Evolutionary conservation across 2,888 invertebrate species (phyloP), one percentile per base, ranked within the genome.

Genomic region (Lingula anatina): DNA sequence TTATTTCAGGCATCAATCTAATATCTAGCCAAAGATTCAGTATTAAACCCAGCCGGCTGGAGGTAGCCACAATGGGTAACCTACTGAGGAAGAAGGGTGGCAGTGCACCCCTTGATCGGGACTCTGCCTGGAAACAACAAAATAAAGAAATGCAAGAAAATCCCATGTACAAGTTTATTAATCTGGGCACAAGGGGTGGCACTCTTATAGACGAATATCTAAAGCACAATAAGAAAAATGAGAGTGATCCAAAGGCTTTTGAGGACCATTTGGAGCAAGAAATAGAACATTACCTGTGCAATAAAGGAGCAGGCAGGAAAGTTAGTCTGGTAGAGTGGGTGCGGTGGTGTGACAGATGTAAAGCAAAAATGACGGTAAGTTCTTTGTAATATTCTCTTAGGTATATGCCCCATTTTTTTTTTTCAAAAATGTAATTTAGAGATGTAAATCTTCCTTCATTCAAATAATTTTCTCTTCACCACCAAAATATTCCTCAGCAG

Each of bases 271-370:
- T 71, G 3, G 48, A 56, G 23, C 55, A 56, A 23, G 71, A 75
- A 41, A 60, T 75, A 26, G 58, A 54, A 25, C 59, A 44, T 4
- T 69, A 62, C 49, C 56, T 75, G 40, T 74, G 72, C 51, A 61
- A 70, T 55, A 57, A 60, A 9, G 76, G 74, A n/a, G 60, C 65
- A 45, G 70, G 72, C 12, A 52, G 51, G 20, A 49, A 46, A 1
- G 55, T 75, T 21, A 60, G 59, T 2, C 61, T 63, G 46, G 31
- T 56, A 21, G 72, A 73, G n/a, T 70, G 64, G 47, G 48, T 68
- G n/a, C 60, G 0, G 85, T 96, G 70, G 87, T 89, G 0, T 87
- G 90, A 73, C 77, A 92, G 54, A 90, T 93, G 12, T 80, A 90
- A 47, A 76, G 89, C 64, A 28, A 64, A 61, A 48, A 54, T 55